Conservation (phyloP, 2,113 vertebrate genomes). For the Corythaeola cristata region DNA sequence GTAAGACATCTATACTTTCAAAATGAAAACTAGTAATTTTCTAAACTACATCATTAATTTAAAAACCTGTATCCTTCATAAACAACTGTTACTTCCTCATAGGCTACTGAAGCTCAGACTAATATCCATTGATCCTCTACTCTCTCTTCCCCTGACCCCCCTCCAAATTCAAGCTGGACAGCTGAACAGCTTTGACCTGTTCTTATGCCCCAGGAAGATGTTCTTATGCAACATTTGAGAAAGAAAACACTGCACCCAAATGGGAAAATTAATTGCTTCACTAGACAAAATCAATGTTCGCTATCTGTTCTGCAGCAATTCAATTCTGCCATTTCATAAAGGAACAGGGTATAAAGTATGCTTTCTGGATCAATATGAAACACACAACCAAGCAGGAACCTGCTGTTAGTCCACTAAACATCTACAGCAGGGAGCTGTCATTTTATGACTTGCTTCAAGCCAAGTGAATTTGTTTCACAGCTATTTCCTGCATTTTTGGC, state of each 20-base stretch:
- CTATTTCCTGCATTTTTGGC: constrained; percentile 10
- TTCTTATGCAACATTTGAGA: not conserved
- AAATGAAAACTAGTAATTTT: not conserved
- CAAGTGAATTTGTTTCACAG: constrained; percentile 64
- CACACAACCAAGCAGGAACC: constrained; percentile 26
- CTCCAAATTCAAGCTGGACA: not conserved
- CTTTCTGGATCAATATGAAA: constrained; percentile 21
- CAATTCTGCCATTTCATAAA: not conserved
- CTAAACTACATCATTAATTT: not conserved
- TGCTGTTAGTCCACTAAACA: constrained; percentile 47
- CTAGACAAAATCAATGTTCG: not conserved
- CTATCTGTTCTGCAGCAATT: not conserved
- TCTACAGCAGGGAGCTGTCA: constrained; percentile 56
- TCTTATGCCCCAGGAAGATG: not conserved
- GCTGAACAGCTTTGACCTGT: not conserved
- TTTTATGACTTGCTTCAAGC: constrained; percentile 1
- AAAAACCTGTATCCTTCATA: not conserved
- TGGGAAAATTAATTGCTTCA: not conserved
- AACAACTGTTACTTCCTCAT: not conserved
- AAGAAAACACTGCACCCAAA: not conserved
- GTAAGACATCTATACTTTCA: not conserved
- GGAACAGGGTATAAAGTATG: not conserved
- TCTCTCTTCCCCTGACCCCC: not conserved
- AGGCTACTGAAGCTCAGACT: not conserved
- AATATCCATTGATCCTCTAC: accelerated